phyloP scores from a whole-genome alignment of 2,888 invertebrate genomes.

The Cephus runcator region DNA sequence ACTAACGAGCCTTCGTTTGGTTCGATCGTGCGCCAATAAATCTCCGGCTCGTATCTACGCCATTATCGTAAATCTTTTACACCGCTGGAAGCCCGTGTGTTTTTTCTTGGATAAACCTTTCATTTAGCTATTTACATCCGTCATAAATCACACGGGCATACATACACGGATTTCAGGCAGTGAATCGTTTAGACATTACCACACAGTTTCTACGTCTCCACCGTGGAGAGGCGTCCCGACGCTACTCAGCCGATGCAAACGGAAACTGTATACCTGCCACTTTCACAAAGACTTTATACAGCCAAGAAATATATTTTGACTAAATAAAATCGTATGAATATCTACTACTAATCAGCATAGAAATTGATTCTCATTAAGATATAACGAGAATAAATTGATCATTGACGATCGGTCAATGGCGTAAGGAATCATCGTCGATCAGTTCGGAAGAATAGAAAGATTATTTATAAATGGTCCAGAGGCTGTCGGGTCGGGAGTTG shows the following conservation, averaged over 20 bases:
- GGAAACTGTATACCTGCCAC: too few species aligned
- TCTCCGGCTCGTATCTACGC: conserved; percentile 55
- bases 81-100: conserved; percentile 42
- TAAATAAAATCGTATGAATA: too few species aligned
- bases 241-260: not conserved
- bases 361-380: too few species aligned
- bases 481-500: conserved; percentile 41
- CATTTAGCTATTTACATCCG: conserved; percentile 51
- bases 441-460: conserved; percentile 18
- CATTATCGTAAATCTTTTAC: conserved; percentile 61
- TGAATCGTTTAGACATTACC: conserved; percentile 32
- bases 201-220: conserved; percentile 28
- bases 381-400: too few species aligned
- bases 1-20: conserved; percentile 60
- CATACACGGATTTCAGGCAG: conserved; percentile 28
- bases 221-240: not conserved
- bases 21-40: conserved; percentile 56
- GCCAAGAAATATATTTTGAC: too few species aligned
- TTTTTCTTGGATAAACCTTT: conserved; percentile 47
- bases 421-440: too few species aligned
- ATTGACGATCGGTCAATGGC: too few species aligned
- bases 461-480: conserved; percentile 40
- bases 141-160: conserved; percentile 44
- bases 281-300: too few species aligned
- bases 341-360: too few species aligned